Conservation (phyloP, 2,113 vertebrate genomes). For the Lampris megalopsis region DNA sequence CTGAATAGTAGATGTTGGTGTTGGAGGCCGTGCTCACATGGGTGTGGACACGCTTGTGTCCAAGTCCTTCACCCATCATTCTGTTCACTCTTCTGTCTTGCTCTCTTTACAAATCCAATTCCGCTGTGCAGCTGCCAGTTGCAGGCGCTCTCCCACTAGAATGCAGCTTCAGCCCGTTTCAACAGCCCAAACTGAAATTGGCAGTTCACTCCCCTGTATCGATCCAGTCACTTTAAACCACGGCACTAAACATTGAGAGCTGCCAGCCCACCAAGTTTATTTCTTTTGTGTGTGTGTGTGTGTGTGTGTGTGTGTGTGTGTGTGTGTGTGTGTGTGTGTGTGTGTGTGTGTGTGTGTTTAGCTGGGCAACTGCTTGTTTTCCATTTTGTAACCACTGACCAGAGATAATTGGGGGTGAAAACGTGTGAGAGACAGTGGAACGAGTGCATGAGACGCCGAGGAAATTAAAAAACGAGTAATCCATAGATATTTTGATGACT, state of each 20-base stretch:
- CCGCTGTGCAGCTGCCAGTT: slow-evolving; percentile 70
- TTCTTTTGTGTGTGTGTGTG: slow-evolving; percentile 11
- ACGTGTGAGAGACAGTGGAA: background rate
- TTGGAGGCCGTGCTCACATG: background rate
- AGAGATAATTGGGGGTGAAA: background rate
- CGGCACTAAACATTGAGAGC: slow-evolving; percentile 63
- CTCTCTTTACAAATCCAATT: slow-evolving; percentile 67
- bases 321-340: slow-evolving; percentile 15
- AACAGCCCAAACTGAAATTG: slow-evolving; percentile 78
- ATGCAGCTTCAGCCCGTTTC: slow-evolving; percentile 65
- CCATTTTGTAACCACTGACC: too few relatives aligned
- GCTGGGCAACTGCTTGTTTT: background rate
- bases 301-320: slow-evolving; percentile 11
- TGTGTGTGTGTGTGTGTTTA: slow-evolving; percentile 8
- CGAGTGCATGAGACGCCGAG: too few relatives aligned
- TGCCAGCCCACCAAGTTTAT: slow-evolving; percentile 55
- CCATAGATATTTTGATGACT: background rate
- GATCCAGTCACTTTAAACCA: slow-evolving; percentile 75
- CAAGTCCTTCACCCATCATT: slow-evolving; percentile 37
- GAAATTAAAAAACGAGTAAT: background rate
- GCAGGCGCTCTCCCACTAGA: slow-evolving; percentile 61
- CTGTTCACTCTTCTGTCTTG: slow-evolving; percentile 44
- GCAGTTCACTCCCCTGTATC: slow-evolving; percentile 77
- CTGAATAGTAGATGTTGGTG: background rate
- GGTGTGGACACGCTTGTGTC: background rate